phyloP scores from a whole-genome alignment of 2,113 vertebrate species.

The Phaethon lepturus region DNA sequence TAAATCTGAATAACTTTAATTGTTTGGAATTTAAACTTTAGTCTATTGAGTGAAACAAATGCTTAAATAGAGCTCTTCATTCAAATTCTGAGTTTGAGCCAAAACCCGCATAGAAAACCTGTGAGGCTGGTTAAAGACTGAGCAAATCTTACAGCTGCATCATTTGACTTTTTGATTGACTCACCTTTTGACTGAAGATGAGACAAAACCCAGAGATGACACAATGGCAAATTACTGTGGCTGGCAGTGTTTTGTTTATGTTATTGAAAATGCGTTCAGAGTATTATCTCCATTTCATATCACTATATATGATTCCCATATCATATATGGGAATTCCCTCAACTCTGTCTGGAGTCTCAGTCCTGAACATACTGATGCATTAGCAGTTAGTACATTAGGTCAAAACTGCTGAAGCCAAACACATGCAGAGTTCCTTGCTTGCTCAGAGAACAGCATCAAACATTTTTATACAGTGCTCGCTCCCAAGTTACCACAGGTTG shows the following conservation, averaged over 20 bases:
- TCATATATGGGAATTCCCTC: neutral
- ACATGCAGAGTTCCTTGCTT: neutral
- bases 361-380: neutral
- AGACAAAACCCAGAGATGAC: neutral
- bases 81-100: conserved; percentile 52
- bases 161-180: neutral
- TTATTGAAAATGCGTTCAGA: neutral
- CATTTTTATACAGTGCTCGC: neutral
- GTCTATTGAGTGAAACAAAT: conserved; percentile 66
- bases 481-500: neutral
- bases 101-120: neutral
- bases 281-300: neutral
- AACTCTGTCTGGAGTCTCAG: neutral
- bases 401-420: neutral
- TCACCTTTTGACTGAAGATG: neutral
- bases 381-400: neutral
- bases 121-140: conserved; percentile 7
- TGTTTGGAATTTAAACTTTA: conserved; percentile 73
- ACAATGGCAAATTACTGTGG: neutral
- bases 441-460: neutral
- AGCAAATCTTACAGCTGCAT: neutral
- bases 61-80: conserved; percentile 54
- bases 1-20: conserved; percentile 80
- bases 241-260: neutral
- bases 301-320: no score